phyloP scores from a whole-genome alignment of 2,888 invertebrate genomes.

The Arenicola marina region DNA sequence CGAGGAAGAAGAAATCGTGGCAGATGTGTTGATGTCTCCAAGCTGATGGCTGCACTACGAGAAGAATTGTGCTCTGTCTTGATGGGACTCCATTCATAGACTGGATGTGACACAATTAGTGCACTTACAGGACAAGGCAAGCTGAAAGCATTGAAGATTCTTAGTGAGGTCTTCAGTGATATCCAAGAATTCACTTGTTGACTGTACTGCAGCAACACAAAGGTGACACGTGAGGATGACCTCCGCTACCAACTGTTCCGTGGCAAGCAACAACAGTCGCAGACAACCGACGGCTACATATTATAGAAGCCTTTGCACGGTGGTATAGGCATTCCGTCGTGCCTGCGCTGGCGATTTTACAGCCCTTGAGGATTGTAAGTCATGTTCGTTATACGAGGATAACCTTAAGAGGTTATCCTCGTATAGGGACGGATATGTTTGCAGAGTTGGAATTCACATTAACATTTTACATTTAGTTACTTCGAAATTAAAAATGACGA shows the following conservation, averaged over 20 bases:
- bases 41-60: not conserved
- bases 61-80: not conserved
- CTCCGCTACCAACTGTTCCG: conserved; percentile 6
- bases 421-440: too few species aligned
- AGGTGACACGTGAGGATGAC: not conserved
- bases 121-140: conserved; percentile 2
- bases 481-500: too few species aligned
- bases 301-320: too few species aligned
- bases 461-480: too few species aligned
- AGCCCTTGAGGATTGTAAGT: too few species aligned
- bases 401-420: too few species aligned
- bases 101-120: conserved; percentile 3
- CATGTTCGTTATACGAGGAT: too few species aligned
- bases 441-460: too few species aligned
- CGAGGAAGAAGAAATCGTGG: not conserved
- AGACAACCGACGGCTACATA: too few species aligned
- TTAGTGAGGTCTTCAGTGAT: not conserved
- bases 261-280: too few species aligned
- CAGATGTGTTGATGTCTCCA: not conserved
- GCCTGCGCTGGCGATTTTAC: too few species aligned
- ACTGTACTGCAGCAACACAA: not conserved
- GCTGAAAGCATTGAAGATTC: not conserved
- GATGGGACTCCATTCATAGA: not conserved
- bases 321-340: too few species aligned
- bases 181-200: conserved; percentile 1